Percentiles rank a stretch among this genome's conserved stretches.
Conservation (phyloP, 2,888 invertebrate species). For the Mythimna vitellina region DNA sequence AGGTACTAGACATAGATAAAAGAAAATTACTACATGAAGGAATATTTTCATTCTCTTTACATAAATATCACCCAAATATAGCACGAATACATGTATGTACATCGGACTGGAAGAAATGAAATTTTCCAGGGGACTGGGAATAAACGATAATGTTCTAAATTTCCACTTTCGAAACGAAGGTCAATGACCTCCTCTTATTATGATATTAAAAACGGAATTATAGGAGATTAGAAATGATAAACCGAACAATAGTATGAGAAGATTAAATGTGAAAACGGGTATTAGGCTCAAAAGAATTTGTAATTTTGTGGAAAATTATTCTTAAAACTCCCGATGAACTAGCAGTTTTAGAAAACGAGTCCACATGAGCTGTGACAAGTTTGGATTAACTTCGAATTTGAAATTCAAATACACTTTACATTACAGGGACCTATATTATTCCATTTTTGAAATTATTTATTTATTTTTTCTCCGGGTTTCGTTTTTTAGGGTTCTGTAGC, state of each 20-base stretch:
- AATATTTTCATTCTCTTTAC: conserved; percentile 18
- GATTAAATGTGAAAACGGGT: conserved; percentile 15
- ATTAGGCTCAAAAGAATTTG: conserved; percentile 16
- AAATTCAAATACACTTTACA: no score
- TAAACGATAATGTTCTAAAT: conserved; percentile 23
- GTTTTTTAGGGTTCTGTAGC: no score
- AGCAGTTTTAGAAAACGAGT: no score
- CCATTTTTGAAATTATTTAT: no score
- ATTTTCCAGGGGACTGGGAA: conserved; percentile 34
- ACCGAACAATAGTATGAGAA: conserved; percentile 17
- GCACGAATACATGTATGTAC: conserved; percentile 10
- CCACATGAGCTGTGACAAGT: no score
- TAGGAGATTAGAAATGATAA: conserved; percentile 27
- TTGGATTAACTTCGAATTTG: no score
- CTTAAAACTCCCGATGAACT: no score
- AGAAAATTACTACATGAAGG: not conserved
- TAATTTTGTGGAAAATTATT: not conserved
- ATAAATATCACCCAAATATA: conserved; percentile 26
- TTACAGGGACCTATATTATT: no score
- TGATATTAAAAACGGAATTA: conserved; percentile 13
- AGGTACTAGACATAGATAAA: conserved; percentile 20
- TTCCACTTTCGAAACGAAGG: conserved; percentile 26
- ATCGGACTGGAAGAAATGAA: conserved; percentile 26
- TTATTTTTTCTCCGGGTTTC: no score
- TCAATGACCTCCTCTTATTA: conserved; percentile 14